Percentiles rank a stretch among this genome's conserved stretches.
Evolutionary conservation across 1,140 invertebrate species (phyloP).

Genomic region (Lineus longissimus): DNA sequence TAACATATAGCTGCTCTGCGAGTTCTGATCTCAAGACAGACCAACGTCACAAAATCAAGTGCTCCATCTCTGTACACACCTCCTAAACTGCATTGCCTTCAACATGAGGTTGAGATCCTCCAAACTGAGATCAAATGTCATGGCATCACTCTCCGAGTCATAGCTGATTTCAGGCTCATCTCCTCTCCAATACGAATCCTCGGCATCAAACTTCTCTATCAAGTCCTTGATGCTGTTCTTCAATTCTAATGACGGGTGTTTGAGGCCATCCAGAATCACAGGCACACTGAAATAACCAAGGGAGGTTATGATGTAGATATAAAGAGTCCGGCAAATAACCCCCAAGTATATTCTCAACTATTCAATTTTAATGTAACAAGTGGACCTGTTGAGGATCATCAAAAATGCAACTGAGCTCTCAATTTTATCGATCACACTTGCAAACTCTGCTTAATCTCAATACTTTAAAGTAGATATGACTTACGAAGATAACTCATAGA

Average conservation of each 20-base stretch:
- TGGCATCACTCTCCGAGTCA: not conserved
- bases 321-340: too few relatives aligned
- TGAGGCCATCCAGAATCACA: slow-evolving; percentile 23
- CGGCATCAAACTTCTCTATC: slow-evolving; percentile 25
- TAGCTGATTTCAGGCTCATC: not conserved
- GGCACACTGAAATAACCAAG: slow-evolving; percentile 22
- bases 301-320: not conserved
- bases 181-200: slow-evolving; percentile 34
- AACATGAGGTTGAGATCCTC: slow-evolving; percentile 22
- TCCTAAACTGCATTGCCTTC: slow-evolving; percentile 20
- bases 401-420: too few relatives aligned
- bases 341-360: too few relatives aligned
- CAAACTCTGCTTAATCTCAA: too few relatives aligned
- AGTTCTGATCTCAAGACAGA: too few relatives aligned
- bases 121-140: slow-evolving; percentile 11
- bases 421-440: too few relatives aligned
- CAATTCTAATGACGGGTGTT: slow-evolving; percentile 12
- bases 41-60: too few relatives aligned
- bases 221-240: slow-evolving; percentile 13
- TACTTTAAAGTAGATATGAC: too few relatives aligned
- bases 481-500: not conserved
- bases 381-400: too few relatives aligned
- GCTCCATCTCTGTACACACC: too few relatives aligned
- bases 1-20: too few relatives aligned
- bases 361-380: too few relatives aligned